Conservation (phyloP, 2,797 vertebrate species). For the Oreortyx pictus region DNA sequence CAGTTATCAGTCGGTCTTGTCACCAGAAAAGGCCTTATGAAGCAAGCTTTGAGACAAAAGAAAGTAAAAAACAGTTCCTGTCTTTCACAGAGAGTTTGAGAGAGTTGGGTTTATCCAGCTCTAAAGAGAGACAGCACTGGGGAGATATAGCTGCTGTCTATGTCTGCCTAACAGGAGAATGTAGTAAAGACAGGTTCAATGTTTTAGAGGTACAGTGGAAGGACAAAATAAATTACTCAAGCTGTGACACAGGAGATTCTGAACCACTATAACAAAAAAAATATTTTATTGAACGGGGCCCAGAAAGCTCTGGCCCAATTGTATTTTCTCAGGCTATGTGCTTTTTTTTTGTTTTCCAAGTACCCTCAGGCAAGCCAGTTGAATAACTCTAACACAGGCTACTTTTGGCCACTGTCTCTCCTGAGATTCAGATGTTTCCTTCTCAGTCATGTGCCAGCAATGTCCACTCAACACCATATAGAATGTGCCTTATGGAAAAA, state of each 20-base stretch:
- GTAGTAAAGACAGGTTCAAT: not conserved
- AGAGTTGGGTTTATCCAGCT: not conserved
- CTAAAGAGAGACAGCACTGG: not conserved
- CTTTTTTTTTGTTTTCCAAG: not conserved
- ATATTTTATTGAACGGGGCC: not conserved
- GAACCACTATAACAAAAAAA: accelerated
- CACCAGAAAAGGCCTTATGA: too few relatives aligned
- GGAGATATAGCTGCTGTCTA: not conserved
- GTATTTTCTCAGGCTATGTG: not conserved
- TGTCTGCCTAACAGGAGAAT: not conserved
- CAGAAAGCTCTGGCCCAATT: not conserved
- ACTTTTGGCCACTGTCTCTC: not conserved
- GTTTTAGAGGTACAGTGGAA: not conserved
- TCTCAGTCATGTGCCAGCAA: not conserved
- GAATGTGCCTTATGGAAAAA: not conserved
- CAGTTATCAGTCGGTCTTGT: too few relatives aligned
- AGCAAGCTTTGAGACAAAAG: too few relatives aligned
- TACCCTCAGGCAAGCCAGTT: not conserved
- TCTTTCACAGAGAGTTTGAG: too few relatives aligned
- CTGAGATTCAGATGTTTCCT: not conserved
- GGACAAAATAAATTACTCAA: accelerated
- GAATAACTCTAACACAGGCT: not conserved
- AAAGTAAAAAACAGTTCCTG: too few relatives aligned
- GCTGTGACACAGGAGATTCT: not conserved
- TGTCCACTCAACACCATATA: accelerated